phyloP scores from a whole-genome alignment of 2,797 vertebrate species.

The Sylvia borin region DNA sequence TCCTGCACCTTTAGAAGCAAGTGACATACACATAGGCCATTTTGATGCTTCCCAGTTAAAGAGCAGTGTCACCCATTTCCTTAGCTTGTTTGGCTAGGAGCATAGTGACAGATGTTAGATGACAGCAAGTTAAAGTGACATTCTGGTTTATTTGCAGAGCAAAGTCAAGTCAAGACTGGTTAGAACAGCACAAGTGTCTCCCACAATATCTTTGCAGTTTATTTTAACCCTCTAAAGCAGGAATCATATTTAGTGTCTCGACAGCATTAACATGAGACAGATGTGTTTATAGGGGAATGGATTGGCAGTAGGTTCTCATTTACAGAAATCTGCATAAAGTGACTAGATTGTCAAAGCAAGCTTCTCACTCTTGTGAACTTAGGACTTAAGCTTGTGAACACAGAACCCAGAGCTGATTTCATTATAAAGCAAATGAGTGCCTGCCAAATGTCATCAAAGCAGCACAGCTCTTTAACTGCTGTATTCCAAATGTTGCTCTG shows the following conservation, averaged over 20 bases:
- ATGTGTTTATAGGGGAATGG: not conserved
- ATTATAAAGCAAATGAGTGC: not conserved
- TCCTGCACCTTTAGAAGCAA: not conserved
- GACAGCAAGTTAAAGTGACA: constrained; percentile 50
- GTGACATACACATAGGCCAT: not conserved
- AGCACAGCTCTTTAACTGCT: not conserved
- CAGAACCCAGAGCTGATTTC: not conserved
- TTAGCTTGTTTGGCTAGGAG: constrained; percentile 36
- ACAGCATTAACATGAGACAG: not conserved
- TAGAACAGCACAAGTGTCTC: constrained; percentile 2
- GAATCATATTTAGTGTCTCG: not conserved
- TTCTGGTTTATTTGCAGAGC: constrained; percentile 48
- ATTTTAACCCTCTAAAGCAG: constrained; percentile 33
- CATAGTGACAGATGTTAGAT: constrained; percentile 24
- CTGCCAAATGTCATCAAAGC: not conserved
- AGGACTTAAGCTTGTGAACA: constrained; percentile 14
- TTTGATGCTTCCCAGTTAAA: not conserved
- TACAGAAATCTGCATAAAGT: constrained; percentile 9
- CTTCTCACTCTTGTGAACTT: not conserved
- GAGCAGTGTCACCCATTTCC: not conserved
- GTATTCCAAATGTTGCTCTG: not conserved
- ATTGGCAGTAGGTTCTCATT: not conserved
- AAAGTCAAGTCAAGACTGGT: constrained; percentile 49
- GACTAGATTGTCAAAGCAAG: not conserved
- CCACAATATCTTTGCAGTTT: not conserved